Evolutionary conservation across 2,888 invertebrate genomes (phyloP), one percentile per base, ranked within the genome.

Genomic region (Hipparchia semele): DNA sequence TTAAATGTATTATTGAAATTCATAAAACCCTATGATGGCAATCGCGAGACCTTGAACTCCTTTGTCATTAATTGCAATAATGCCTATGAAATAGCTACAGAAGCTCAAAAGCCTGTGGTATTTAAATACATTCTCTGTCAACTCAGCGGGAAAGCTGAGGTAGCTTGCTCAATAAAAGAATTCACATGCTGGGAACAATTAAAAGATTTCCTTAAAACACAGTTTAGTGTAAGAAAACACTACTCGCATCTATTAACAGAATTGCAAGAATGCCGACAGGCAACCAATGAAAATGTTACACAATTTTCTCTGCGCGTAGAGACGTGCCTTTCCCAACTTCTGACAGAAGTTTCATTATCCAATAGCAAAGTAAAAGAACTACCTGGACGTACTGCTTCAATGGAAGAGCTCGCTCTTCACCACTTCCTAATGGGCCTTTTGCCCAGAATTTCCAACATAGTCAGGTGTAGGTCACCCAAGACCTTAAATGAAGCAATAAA

Each of bases 91-190:
- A 65, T 81, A 39, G 79, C 79, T 0, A 58, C 68, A 6, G 73
- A 73, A 0, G 0, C 39, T 0, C 80, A 81, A 64, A 73, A 76
- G 51, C 12, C 53, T 7, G 75, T 78, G 1, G 33, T 81, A 46
- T 80, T 80, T 53, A 81, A 80, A 75, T 82, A 74, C 61, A 80
- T 80, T 6, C 53, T 80, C 5, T 68, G 79, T 45, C 79, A 81
- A 73, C 46, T 80, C 6, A 23, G 67, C 10, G 80, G 80, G 0
- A 82, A 79, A 70, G 80, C 81, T 0, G 76, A 80, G 74, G 62
- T 67, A 5, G 80, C 80, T 10, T 82, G 81, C 51, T 78, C 80
- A 0, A 78, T 81, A 0, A 83, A 81, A 75, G 80, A 81, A 49
- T 82, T 81, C 49, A 7, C 23, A 0, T 70, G n/a, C 5, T 82